These are phyloP conservation scores for Cynodonichthys magdalenae DNA, from an alignment of 2,797 vertebrate genomes.

Conservation along the genomic window DNA sequence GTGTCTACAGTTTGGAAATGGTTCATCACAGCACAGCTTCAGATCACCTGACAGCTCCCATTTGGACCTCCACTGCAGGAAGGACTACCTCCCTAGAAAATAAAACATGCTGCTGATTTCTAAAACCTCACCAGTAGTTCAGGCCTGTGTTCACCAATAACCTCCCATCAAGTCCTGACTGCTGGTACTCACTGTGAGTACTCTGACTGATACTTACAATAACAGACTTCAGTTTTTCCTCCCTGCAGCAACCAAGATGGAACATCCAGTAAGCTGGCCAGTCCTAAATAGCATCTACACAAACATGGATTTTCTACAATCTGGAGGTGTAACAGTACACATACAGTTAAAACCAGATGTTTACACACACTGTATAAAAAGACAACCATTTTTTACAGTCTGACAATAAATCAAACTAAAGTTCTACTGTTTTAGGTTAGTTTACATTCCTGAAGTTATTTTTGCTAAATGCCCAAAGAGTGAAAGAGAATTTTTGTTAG, in stretches of 20 bases:
- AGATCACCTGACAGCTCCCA: background rate
- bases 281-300: background rate
- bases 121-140: conserved; percentile 1
- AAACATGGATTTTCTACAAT: too few relatives aligned
- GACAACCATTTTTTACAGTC: too few relatives aligned
- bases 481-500: too few relatives aligned
- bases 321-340: too few relatives aligned
- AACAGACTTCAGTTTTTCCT: background rate
- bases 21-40: background rate
- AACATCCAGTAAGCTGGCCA: background rate
- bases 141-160: background rate
- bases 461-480: too few relatives aligned
- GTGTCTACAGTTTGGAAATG: background rate
- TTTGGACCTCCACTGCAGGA: conserved; percentile 20
- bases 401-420: too few relatives aligned
- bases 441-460: too few relatives aligned
- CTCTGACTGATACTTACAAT: background rate
- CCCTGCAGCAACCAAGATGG: background rate
- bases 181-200: conserved; percentile 17
- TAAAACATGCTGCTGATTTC: conserved; percentile 7
- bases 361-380: too few relatives aligned
- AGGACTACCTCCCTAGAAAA: conserved; percentile 29
- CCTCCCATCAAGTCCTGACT: background rate
- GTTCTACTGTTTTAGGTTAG: too few relatives aligned
- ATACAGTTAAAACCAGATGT: too few relatives aligned